phyloP scores from a whole-genome alignment of 2,113 vertebrate species.

The Cariama cristata region DNA sequence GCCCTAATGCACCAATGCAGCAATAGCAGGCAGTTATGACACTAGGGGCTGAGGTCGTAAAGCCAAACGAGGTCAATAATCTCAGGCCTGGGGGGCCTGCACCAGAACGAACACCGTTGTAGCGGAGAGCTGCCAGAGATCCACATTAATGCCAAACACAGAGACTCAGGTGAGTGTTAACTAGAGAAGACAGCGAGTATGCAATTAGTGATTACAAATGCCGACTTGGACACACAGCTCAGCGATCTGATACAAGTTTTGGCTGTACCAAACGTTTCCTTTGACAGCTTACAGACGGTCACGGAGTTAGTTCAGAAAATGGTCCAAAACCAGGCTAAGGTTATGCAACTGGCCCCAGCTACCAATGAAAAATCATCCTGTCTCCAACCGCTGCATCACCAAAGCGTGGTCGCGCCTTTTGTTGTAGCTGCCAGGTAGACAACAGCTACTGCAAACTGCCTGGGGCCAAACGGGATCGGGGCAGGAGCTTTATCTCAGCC shows the following conservation, averaged over 20 bases:
- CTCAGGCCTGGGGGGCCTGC: background rate
- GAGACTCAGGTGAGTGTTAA: background rate
- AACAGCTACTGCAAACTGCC: background rate
- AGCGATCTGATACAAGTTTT: background rate
- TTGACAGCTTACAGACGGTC: background rate
- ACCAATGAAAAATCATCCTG: background rate
- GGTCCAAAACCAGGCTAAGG: background rate
- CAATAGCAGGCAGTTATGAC: fast-evolving
- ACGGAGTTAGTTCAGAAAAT: background rate
- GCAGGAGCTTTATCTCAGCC: background rate
- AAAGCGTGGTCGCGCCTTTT: background rate
- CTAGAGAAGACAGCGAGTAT: background rate
- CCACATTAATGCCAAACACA: background rate
- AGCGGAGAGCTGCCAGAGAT: background rate
- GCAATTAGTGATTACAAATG: background rate
- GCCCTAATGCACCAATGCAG: background rate
- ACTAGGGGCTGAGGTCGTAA: fast-evolving
- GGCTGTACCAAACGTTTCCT: background rate
- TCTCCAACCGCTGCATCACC: background rate
- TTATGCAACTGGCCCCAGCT: slow-evolving; percentile 17
- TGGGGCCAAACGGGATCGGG: background rate
- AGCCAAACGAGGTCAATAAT: background rate
- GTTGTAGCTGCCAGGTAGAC: background rate
- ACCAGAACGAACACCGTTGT: background rate
- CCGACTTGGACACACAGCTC: background rate